These are phyloP conservation scores for Limulus polyphemus DNA, from an alignment of 2,888 invertebrate species.

Conservation along the genomic window DNA sequence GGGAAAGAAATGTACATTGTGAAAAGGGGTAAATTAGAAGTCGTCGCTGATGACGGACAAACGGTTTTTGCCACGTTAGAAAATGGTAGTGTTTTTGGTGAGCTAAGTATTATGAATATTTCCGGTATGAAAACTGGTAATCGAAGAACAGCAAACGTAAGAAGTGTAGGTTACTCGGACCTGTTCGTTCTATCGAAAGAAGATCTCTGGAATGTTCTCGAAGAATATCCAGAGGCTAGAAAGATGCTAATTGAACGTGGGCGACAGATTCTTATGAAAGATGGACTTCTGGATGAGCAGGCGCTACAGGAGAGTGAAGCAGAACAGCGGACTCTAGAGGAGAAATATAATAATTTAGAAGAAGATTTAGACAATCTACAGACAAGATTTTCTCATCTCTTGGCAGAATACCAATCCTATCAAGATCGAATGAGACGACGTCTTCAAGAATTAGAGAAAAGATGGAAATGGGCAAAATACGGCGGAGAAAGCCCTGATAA, in stretches of 20 bases:
- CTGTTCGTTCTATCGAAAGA: constrained; percentile 82
- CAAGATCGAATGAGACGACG: constrained; percentile 41
- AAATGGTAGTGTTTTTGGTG: constrained; percentile 90
- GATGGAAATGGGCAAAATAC: too few species aligned
- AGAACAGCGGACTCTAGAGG: constrained; percentile 33
- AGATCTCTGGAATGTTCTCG: constrained; percentile 32
- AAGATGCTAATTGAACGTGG: constrained; percentile 70
- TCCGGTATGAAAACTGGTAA: constrained; percentile 90
- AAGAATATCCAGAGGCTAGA: constrained; percentile 57
- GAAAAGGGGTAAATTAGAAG: constrained; percentile 70
- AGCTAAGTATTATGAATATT: constrained; percentile 48
- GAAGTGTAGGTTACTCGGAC: constrained; percentile 83
- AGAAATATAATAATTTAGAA: constrained; percentile 31
- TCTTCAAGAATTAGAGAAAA: constrained; percentile 31
- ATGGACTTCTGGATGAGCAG: constrained; percentile 72
- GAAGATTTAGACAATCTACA: constrained; percentile 37
- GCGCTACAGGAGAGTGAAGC: constrained; percentile 47
- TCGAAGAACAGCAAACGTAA: constrained; percentile 82
- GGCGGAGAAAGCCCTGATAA: too few species aligned
- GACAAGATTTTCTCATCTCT: constrained; percentile 40
- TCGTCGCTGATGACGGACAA: constrained; percentile 79
- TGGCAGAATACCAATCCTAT: constrained; percentile 41
- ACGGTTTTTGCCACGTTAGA: constrained; percentile 77
- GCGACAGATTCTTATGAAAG: constrained; percentile 72
- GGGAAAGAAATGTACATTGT: constrained; percentile 98